These are phyloP conservation scores for Hylaeus volcanicus DNA, from an alignment of 1,140 invertebrate genomes.

Conservation along the genomic window DNA sequence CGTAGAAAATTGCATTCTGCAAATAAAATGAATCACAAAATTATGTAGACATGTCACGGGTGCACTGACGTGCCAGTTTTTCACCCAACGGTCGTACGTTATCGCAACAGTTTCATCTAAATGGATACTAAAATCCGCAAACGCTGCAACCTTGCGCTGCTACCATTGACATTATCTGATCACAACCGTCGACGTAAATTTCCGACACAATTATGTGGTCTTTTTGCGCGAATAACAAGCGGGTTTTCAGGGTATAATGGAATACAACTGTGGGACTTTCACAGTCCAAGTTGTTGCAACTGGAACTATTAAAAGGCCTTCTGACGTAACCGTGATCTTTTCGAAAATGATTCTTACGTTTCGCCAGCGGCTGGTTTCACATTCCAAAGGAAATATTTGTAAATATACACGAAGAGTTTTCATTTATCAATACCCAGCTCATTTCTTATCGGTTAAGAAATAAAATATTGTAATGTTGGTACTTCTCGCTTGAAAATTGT, in stretches of 20 bases:
- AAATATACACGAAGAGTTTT: no score
- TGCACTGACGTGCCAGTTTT: conserved; percentile 18
- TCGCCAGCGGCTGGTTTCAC: neutral
- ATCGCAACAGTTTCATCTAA: conserved; percentile 10
- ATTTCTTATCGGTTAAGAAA: no score
- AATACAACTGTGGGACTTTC: no score
- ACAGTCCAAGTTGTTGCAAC: neutral
- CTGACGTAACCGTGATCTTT: neutral
- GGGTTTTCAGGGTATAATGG: neutral
- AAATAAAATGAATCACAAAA: conserved; percentile 25
- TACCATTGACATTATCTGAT: neutral
- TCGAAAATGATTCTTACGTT: conserved; percentile 4
- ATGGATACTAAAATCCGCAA: neutral
- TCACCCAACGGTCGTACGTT: neutral
- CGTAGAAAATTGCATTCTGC: conserved; percentile 7
- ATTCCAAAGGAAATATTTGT: no score
- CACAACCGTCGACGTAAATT: neutral
- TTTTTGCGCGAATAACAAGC: neutral
- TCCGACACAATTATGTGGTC: neutral
- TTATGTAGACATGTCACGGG: neutral
- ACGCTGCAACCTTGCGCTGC: neutral
- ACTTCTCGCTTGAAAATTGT: no score
- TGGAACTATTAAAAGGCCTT: neutral
- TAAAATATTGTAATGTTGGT: no score
- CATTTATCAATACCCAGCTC: no score